Evolutionary conservation across 1,140 invertebrate species (phyloP).

Genomic region (Stegodyphus mimosarum): DNA sequence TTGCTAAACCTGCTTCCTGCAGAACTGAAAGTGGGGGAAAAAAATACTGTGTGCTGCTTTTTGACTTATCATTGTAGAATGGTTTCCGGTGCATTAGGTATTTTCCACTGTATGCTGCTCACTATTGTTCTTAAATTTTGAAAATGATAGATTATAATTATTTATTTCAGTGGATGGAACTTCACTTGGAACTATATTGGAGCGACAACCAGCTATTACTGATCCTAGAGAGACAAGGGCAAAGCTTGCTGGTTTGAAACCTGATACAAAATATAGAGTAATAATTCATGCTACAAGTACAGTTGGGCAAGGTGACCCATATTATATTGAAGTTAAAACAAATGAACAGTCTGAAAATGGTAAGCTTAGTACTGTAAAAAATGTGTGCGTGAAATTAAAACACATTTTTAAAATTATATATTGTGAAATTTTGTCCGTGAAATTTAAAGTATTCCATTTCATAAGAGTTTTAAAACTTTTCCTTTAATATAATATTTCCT

Average conservation of each 20-base stretch:
- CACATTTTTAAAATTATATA: no score
- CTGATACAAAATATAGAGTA: constrained; percentile 89
- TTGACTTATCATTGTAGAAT: no score
- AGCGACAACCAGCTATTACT: constrained; percentile 80
- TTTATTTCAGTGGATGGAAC: constrained; percentile 66
- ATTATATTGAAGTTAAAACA: constrained; percentile 65
- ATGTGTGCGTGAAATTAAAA: no score
- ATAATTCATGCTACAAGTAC: constrained; percentile 82
- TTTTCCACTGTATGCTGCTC: no score
- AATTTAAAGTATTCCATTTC: no score
- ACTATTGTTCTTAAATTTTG: neutral
- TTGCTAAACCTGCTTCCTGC: no score
- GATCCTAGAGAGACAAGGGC: constrained; percentile 80
- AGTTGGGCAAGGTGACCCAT: constrained; percentile 79
- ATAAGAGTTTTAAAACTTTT: no score
- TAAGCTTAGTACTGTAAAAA: neutral
- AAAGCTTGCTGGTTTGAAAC: constrained; percentile 85
- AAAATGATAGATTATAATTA: neutral
- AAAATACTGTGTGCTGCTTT: no score
- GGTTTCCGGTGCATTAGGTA: no score
- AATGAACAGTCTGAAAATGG: constrained; percentile 42
- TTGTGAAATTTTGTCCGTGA: no score
- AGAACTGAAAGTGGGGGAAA: no score
- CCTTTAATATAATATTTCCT: no score
- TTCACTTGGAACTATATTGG: constrained; percentile 74